phyloP scores from a whole-genome alignment of 2,113 vertebrate genomes.

The Saimiri boliviensis region DNA sequence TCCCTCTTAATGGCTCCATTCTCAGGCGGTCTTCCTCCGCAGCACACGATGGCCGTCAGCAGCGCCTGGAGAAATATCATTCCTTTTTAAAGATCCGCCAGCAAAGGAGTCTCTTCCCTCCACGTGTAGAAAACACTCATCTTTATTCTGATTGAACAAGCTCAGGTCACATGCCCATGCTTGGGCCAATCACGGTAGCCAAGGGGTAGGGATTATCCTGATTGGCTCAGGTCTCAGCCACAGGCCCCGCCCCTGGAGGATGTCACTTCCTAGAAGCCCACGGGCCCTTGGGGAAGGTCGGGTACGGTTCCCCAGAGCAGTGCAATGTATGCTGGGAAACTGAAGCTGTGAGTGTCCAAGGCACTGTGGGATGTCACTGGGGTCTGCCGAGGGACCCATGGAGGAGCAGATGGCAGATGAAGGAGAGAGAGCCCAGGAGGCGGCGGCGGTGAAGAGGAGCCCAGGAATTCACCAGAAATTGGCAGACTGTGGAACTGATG shows the following conservation, averaged over 20 bases:
- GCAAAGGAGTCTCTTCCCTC: background rate
- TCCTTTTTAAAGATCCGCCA: too few species aligned
- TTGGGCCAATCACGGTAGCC: background rate
- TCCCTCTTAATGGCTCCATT: background rate
- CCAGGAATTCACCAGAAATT: background rate
- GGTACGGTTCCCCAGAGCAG: background rate
- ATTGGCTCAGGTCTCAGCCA: background rate
- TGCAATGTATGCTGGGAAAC: background rate
- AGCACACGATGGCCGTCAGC: background rate
- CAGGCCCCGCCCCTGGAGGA: background rate
- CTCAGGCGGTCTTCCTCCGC: background rate
- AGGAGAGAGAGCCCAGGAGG: background rate
- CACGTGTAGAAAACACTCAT: background rate
- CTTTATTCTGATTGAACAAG: background rate
- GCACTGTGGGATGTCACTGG: too few species aligned
- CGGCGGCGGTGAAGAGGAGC: fast-evolving
- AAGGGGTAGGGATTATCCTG: background rate
- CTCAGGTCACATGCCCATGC: background rate
- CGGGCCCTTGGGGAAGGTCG: fast-evolving
- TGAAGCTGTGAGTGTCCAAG: background rate
- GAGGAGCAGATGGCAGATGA: background rate
- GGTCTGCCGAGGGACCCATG: background rate
- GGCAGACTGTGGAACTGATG: background rate
- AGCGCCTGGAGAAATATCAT: background rate
- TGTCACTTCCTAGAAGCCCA: background rate